These are phyloP conservation scores for Cottus gobio DNA, from an alignment of 2,113 vertebrate species.

Conservation along the genomic window DNA sequence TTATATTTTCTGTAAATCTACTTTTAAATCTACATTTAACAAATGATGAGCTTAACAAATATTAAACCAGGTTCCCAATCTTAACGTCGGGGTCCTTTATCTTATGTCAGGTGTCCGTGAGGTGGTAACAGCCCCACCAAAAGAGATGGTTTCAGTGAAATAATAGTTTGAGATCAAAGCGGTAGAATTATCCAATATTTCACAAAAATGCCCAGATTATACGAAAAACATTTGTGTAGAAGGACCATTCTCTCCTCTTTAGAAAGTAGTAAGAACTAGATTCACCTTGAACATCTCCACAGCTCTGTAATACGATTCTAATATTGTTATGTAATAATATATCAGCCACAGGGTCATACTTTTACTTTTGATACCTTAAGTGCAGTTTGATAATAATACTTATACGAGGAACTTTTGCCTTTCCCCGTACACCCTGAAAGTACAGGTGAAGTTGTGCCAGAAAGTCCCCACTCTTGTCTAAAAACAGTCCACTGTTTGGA, in stretches of 20 bases:
- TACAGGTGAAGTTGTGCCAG: background rate
- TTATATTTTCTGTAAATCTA: background rate
- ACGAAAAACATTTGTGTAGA: no score
- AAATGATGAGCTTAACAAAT: background rate
- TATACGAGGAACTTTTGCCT: background rate
- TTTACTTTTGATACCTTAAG: background rate
- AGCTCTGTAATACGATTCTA: background rate
- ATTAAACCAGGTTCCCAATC: background rate
- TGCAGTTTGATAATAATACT: background rate
- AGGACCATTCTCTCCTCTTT: background rate
- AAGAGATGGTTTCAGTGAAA: background rate
- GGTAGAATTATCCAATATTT: background rate
- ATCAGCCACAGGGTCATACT: background rate
- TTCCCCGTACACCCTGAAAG: background rate
- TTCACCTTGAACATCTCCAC: background rate
- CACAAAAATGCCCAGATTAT: background rate
- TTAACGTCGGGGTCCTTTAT: background rate
- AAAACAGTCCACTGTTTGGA: background rate
- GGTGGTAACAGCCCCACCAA: background rate
- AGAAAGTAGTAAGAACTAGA: background rate
- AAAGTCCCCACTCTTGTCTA: background rate
- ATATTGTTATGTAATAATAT: background rate
- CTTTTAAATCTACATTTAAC: no score
- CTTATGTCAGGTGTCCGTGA: background rate
- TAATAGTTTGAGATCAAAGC: background rate